Evolutionary conservation across 2,113 vertebrate species (phyloP), one percentile per base, ranked within the genome.

Genomic region (Cebus imitator): DNA sequence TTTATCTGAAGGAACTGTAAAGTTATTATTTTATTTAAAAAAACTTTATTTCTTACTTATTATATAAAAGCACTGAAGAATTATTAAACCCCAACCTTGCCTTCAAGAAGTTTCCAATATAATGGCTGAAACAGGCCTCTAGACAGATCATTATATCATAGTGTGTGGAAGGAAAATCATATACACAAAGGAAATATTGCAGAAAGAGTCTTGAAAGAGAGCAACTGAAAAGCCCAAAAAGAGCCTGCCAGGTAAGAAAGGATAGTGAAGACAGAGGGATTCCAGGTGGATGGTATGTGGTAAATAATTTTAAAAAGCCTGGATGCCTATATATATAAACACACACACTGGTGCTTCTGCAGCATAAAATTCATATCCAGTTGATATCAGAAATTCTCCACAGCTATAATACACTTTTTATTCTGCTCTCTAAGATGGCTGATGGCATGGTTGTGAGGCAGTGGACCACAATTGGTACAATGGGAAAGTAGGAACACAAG

Each of bases 1-100:
- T 82, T 97, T 94, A 80, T 43, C 25, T 87, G 55, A 20, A 57
- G 25, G 9, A 50, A 75, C 3, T 81, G n/a, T 72, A 23, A 94
- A 30, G 12, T 91, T 12, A 76, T 76, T 76, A 73, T 76, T 91
- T 95, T 87, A 83, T 85, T 76, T 50, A 1, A 80, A 52, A 82
- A 70, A 58, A 81, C 48, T 72, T 58, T 66, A 82, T 17, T 91
- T 30, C 90, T 17, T 10, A 78, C 40, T 91, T 94, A 73, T 45
- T 81, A 66, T 52, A 27, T 64, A 20, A 5, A 27, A 92, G 8
- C 12, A 48, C 17, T 27, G 43, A 83, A 68, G 48, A 85, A 35
- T 20, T 14, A 75, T 84, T 86, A 90, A 88, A 61, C 27, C 6
- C 57, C 12, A 75, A 32, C 1, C 20, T 3, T 78, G 20, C 35